A percentile compares a stretch with the other conserved stretches of the same genome.
Evolutionary conservation across 2,888 invertebrate species (phyloP).

Genomic region (Sycophila texana): DNA sequence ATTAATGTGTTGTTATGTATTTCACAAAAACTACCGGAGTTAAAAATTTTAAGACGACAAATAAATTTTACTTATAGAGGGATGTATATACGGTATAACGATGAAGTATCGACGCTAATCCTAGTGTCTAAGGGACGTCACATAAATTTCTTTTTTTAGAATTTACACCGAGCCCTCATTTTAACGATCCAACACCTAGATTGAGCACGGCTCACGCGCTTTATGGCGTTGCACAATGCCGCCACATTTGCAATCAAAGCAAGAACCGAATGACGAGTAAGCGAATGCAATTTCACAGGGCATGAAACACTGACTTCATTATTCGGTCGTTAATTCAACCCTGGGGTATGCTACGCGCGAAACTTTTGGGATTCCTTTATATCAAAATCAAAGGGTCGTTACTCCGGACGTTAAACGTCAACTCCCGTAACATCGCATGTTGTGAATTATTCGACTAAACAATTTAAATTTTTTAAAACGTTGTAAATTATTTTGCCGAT

Average conservation of each 20-base stretch:
- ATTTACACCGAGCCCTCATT: constrained; percentile 6
- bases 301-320: constrained; percentile 76
- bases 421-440: too few species aligned
- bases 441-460: too few species aligned
- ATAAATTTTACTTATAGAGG: too few species aligned
- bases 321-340: constrained; percentile 74
- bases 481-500: neutral
- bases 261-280: constrained; percentile 71
- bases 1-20: too few species aligned
- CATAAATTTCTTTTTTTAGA: constrained; percentile 28
- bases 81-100: neutral
- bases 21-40: too few species aligned
- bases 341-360: constrained; percentile 46
- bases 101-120: neutral
- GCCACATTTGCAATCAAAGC: constrained; percentile 69
- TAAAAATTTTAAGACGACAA: too few species aligned
- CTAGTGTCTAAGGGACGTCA: neutral
- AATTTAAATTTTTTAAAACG: neutral
- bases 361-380: constrained; percentile 18
- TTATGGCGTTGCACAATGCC: constrained; percentile 65
- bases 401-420: neutral
- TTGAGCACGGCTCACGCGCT: constrained; percentile 17
- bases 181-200: constrained; percentile 47
- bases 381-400: constrained; percentile 37
- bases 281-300: constrained; percentile 74